Evolutionary conservation across 2,797 vertebrate species (phyloP).

Genomic region (Huso huso): DNA sequence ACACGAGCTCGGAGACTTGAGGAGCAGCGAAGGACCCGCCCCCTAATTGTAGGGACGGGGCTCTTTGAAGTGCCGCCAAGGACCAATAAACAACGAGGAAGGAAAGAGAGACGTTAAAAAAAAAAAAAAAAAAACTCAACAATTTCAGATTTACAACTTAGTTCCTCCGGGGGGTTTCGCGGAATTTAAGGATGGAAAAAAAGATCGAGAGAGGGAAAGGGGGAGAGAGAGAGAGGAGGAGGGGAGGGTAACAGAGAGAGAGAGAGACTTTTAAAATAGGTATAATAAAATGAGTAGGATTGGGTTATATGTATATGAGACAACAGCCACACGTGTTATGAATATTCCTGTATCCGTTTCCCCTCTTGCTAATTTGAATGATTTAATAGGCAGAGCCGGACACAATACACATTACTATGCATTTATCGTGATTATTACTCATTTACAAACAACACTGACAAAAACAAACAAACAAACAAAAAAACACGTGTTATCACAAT

Average conservation of each 20-base stretch:
- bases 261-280: background rate
- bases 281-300: background rate
- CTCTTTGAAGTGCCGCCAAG: slow-evolving; percentile 70
- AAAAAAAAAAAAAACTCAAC: slow-evolving; percentile 32
- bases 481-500: no score
- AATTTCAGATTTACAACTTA: background rate
- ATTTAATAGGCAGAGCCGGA: no score
- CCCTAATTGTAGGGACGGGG: slow-evolving; percentile 72
- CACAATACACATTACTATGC: no score
- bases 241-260: background rate
- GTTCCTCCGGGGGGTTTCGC: background rate
- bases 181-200: background rate
- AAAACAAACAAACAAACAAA: no score
- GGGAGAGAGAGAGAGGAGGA: slow-evolving; percentile 8
- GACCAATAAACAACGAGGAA: slow-evolving; percentile 53
- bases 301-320: no score
- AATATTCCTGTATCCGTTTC: no score
- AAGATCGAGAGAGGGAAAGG: slow-evolving; percentile 22
- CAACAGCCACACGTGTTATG: no score
- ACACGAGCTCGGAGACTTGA: slow-evolving; percentile 54
- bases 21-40: slow-evolving; percentile 68
- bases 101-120: slow-evolving; percentile 19
- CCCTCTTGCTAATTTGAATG: no score
- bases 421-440: no score
- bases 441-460: no score